Percentiles rank a stretch among this genome's conserved stretches.
Evolutionary conservation across 1,140 invertebrate genomes (phyloP).

Genomic region (Philopotamus ludificatus): DNA sequence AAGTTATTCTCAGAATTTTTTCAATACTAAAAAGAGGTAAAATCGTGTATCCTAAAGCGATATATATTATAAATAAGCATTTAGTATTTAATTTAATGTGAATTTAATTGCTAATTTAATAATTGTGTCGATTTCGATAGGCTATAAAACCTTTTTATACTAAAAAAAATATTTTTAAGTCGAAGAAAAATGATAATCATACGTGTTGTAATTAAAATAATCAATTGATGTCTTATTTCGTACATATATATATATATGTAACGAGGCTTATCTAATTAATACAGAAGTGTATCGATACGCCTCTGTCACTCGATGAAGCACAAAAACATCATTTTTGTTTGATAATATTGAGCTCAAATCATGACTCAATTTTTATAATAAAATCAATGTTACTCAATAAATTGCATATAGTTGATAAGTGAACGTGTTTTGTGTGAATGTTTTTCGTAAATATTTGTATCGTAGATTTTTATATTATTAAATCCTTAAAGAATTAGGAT

Average conservation of each 20-base stretch:
- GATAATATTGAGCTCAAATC: too few relatives aligned
- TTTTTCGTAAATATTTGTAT: conserved; percentile 34
- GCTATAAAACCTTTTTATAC: conserved; percentile 22
- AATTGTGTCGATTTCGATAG: conserved; percentile 25
- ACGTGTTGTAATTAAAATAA: background rate
- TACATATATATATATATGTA: conserved; percentile 1
- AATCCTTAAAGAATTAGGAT: conserved; percentile 38
- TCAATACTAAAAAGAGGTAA: conserved; percentile 31
- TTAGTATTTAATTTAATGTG: conserved; percentile 32
- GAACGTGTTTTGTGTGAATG: conserved; percentile 40
- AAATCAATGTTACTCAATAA: background rate
- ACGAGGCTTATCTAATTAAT: background rate
- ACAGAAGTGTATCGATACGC: background rate
- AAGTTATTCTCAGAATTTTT: conserved; percentile 29
- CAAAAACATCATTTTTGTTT: too few relatives aligned
- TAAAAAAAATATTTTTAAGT: background rate
- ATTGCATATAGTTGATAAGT: conserved; percentile 1
- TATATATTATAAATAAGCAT: conserved; percentile 34
- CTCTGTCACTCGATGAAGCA: background rate
- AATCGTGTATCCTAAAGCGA: conserved; percentile 42
- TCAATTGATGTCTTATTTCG: background rate
- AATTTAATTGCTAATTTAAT: conserved; percentile 17
- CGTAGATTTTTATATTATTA: conserved; percentile 39
- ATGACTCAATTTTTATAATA: too few relatives aligned
- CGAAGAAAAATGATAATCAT: background rate